A percentile compares a stretch with the other conserved stretches of the same genome.
Conservation (phyloP, 1,140 invertebrate genomes). For the Anastatus disparis region DNA sequence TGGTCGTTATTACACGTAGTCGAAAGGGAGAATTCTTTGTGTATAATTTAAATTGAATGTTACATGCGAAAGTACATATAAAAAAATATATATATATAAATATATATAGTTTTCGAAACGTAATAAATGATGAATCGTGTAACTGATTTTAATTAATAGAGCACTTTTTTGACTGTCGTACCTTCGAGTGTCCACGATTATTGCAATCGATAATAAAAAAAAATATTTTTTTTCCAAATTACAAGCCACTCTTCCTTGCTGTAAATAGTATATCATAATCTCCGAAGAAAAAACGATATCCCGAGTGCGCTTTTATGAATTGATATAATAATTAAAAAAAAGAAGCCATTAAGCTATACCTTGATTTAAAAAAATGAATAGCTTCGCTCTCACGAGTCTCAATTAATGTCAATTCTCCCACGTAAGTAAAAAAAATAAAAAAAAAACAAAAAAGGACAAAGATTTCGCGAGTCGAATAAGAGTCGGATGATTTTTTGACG, state of each 20-base stretch:
- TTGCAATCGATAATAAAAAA: neutral
- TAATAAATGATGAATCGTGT: neutral
- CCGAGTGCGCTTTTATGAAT: neutral
- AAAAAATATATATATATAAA: slow-evolving; percentile 6
- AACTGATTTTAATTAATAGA: neutral
- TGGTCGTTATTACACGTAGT: too few species aligned
- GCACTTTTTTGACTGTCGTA: slow-evolving; percentile 11
- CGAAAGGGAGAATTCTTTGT: too few species aligned
- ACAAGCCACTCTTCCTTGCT: neutral
- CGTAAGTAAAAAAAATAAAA: neutral
- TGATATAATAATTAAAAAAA: neutral
- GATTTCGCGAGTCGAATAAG: neutral
- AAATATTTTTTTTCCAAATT: neutral
- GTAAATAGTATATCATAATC: neutral
- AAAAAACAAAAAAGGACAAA: neutral
- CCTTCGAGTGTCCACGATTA: neutral
- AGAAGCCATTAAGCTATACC: neutral
- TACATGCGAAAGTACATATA: too few species aligned
- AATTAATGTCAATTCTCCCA: slow-evolving; percentile 13
- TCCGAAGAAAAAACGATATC: neutral
- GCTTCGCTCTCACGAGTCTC: neutral
- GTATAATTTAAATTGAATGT: slow-evolving; percentile 13
- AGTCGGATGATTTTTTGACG: slow-evolving; percentile 44
- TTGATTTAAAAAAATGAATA: too few species aligned
- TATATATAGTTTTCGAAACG: slow-evolving; percentile 8